Percentiles rank a stretch among this genome's conserved stretches.
phyloP scores from a whole-genome alignment of 2,797 vertebrate genomes.

The Coracias cyanogaster region DNA sequence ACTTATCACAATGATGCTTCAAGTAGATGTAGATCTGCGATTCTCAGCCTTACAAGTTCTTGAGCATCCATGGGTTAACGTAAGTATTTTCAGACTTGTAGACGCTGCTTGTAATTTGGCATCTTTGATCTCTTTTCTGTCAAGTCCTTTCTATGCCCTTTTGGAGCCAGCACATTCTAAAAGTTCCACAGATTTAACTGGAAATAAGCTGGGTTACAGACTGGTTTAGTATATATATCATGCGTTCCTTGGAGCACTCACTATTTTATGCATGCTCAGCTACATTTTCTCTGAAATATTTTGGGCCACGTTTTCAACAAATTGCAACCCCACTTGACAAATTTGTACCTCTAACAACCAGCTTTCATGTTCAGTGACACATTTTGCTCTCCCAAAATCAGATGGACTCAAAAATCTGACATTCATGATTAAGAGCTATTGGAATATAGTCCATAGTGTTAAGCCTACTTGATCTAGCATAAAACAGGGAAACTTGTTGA shows the following conservation, averaged over 20 bases:
- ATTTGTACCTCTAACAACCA: not conserved
- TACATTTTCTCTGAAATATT: not conserved
- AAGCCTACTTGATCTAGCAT: not conserved
- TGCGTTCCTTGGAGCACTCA: not conserved
- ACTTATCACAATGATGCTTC: conserved; percentile 94
- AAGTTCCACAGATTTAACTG: not conserved
- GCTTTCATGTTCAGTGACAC: not conserved
- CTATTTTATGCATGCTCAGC: not conserved
- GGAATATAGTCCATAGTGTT: not conserved
- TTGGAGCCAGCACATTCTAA: conserved; percentile 8
- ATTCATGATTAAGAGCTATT: not conserved
- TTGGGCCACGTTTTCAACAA: not conserved
- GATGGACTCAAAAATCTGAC: not conserved
- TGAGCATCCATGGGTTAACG: conserved; percentile 96
- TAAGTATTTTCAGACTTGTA: conserved; percentile 80
- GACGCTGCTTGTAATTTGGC: not conserved
- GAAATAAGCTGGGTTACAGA: not conserved
- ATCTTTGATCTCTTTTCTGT: not conserved
- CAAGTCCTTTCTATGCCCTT: not conserved
- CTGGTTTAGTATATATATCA: not conserved
- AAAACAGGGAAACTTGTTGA: not conserved
- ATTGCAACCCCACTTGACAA: not conserved
- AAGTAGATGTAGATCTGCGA: conserved; percentile 90
- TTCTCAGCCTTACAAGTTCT: conserved; percentile 93
- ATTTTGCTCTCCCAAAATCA: conserved; percentile 12